phyloP scores from a whole-genome alignment of 1,140 invertebrate genomes.

The Aporrectodea caliginosa region DNA sequence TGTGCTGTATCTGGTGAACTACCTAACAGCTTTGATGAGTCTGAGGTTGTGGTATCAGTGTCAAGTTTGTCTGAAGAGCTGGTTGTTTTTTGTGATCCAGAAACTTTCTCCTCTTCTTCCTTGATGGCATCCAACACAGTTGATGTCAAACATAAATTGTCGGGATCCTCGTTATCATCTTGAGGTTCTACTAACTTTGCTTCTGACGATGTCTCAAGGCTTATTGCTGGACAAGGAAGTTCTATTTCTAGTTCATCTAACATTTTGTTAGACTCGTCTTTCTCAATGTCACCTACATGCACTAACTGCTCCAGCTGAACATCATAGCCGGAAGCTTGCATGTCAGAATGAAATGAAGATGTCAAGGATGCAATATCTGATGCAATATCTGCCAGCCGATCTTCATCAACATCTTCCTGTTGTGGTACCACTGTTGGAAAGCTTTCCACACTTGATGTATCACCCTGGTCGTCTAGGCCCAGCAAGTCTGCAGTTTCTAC shows the following conservation, averaged over 20 bases:
- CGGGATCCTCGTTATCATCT: neutral
- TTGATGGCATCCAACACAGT: neutral
- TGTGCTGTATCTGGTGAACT: conserved; percentile 45
- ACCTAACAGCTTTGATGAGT: conserved; percentile 26
- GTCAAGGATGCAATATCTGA: neutral
- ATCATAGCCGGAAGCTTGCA: neutral
- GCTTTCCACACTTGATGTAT: neutral
- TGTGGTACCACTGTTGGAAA: neutral
- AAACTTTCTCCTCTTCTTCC: conserved; percentile 22
- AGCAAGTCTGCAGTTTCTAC: neutral
- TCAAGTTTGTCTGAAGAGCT: conserved; percentile 22
- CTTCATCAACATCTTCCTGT: neutral
- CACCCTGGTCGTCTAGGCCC: neutral
- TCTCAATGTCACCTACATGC: too few relatives aligned
- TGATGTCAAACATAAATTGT: neutral
- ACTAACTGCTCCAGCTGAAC: neutral
- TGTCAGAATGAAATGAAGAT: neutral
- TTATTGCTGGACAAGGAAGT: neutral
- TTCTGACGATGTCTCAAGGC: neutral
- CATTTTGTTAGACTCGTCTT: neutral
- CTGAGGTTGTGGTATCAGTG: conserved; percentile 9
- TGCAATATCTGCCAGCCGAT: neutral
- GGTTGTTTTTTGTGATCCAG: conserved; percentile 22
- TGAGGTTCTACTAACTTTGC: neutral
- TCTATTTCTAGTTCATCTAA: neutral